These are phyloP conservation scores for Forbesichthys agassizii DNA, from an alignment of 2,113 vertebrate genomes.

Conservation along the genomic window DNA sequence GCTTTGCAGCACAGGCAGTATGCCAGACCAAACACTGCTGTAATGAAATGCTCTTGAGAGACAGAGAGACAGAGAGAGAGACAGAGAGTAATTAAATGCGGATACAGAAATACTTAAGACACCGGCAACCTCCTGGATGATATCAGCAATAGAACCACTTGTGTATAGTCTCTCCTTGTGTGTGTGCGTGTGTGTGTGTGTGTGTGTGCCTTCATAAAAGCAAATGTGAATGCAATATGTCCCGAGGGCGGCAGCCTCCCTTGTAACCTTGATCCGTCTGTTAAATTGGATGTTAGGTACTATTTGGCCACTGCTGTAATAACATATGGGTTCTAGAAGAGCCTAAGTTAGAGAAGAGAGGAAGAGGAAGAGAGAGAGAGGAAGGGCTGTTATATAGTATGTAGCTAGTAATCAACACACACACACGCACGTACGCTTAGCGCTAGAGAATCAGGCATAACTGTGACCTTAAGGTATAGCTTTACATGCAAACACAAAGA, in stretches of 20 bases:
- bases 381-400: not conserved
- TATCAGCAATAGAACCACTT: too few species aligned
- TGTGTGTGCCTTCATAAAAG: not conserved
- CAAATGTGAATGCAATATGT: not conserved
- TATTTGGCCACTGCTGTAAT: not conserved
- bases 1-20: conserved; percentile 57
- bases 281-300: not conserved
- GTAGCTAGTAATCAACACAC: not conserved
- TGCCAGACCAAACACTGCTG: conserved; percentile 66
- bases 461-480: conserved; percentile 18
- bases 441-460: not conserved
- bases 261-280: not conserved
- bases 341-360: not conserved
- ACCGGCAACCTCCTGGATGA: too few species aligned
- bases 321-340: not conserved
- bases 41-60: conserved; percentile 53
- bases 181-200: too few species aligned
- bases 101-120: too few species aligned
- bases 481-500: conserved; percentile 2
- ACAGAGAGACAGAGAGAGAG: conserved; percentile 1
- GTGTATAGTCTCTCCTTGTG: too few species aligned
- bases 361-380: not conserved
- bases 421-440: not conserved
- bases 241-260: not conserved
- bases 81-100: not conserved